These are phyloP conservation scores for Chelon labrosus DNA, from an alignment of 2,797 vertebrate genomes.

Conservation along the genomic window DNA sequence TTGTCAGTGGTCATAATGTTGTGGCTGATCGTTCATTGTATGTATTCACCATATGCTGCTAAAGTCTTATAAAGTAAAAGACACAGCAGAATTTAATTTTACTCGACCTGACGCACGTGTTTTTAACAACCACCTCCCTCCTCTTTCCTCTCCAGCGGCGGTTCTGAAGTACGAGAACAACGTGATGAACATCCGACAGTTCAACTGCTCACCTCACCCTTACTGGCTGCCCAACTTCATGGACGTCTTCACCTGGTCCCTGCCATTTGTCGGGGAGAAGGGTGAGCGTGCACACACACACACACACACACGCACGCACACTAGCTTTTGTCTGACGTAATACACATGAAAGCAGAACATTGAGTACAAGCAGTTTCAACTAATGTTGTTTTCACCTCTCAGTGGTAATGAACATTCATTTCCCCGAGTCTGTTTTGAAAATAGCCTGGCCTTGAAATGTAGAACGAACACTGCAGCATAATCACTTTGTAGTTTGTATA, in stretches of 20 bases:
- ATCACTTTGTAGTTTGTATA: slow-evolving; percentile 11
- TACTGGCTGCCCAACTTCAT: slow-evolving; percentile 90
- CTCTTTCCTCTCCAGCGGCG: slow-evolving; percentile 77
- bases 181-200: slow-evolving; percentile 89
- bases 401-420: slow-evolving; percentile 1
- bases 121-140: not conserved
- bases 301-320: not conserved
- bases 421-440: slow-evolving; percentile 26
- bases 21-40: no score
- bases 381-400: not conserved
- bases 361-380: not conserved
- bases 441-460: slow-evolving; percentile 9
- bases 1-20: no score
- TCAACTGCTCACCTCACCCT: slow-evolving; percentile 88
- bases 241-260: slow-evolving; percentile 89
- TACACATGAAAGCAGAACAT: not conserved
- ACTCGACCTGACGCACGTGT: not conserved
- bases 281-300: slow-evolving; percentile 61
- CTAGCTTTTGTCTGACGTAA: not conserved
- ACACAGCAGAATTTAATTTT: not conserved
- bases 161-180: slow-evolving; percentile 89
- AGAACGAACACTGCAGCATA: not conserved
- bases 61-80: no score
- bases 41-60: no score
- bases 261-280: slow-evolving; percentile 88